Base-by-base conservation (phyloP, 1,140 invertebrate species). In the Helicorthomorpha holstii region DNA sequence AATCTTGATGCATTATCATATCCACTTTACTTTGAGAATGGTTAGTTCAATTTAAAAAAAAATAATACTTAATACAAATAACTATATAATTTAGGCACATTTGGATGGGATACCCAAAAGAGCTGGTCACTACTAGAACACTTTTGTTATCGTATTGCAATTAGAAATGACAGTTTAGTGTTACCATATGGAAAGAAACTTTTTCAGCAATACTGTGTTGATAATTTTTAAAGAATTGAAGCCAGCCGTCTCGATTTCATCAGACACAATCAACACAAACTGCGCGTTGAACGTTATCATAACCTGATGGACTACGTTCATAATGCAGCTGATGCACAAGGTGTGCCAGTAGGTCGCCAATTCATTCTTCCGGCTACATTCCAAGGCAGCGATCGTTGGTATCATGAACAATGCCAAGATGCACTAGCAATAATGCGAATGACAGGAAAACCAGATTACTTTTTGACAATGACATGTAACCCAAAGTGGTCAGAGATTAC, bases 191-290 rank as follows among this genome's bases (percentile, higher is more conserved):
- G 54, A n/a, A 50, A 54, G 10, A 57, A 49, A 34, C 27, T 60
- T 3, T 50, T 34, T 27, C 59, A 67, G 59, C 67, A 72, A 53
- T 70, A 61, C 61, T 50, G 67, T 16, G 67, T 72, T 1, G 67
- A 74, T 59, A 68, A 71, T 61, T 72, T 68, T 59, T 65, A 63
- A 2, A 73, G 73, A 65, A 65, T 74, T 46, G 69, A 72, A 63
- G 66, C 54, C 38, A 65, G 69, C 59, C 56, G 68, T 46, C 56
- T 69, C 10, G 51, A 56, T 27, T 72, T 57, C 54, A 65, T 71
- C 23, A 41, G 61, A 51, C 57, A 60, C 4, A 68, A 74, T 61
- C 70, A 76, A 61, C 59, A 49, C n/a, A 63, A 69, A 56, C 56
- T 75, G n/a, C 58, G 69, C 49, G 60, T 59, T 22, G 69, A 74